Evolutionary conservation across 2,797 vertebrate genomes (phyloP).

Genomic region (Gobionotothen gibberifrons): DNA sequence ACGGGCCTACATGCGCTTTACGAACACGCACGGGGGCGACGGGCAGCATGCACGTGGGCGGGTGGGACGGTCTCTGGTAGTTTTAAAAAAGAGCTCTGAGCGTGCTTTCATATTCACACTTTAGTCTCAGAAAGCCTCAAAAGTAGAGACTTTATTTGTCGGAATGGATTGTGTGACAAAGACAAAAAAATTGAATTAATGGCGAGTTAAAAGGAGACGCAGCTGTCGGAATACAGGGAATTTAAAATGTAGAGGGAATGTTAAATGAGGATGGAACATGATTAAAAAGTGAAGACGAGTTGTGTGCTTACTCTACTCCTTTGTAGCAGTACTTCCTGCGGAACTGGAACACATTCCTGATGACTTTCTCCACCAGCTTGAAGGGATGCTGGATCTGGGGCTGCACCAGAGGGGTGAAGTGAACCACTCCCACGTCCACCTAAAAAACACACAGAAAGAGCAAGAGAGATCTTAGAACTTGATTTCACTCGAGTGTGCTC

Average conservation of each 20-base stretch:
- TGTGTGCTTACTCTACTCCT: conserved; percentile 88
- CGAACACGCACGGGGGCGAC: conserved; percentile 65
- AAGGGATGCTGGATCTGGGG: conserved; percentile 95
- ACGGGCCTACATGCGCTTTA: conserved; percentile 63
- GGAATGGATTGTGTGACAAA: background rate
- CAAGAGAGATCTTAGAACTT: conserved; percentile 22
- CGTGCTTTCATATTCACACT: conserved; percentile 29
- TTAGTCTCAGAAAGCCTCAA: conserved; percentile 28
- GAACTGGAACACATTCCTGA: conserved; percentile 92
- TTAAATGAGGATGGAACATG: conserved; percentile 38
- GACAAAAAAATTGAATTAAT: conserved; percentile 48
- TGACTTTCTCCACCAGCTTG: conserved; percentile 92
- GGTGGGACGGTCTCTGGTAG: conserved; percentile 39
- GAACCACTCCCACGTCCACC: conserved; percentile 95
- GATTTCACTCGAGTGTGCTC: conserved; percentile 10
- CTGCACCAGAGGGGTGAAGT: conserved; percentile 90
- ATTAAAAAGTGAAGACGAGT: conserved; percentile 48
- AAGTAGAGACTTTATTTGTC: conserved; percentile 22
- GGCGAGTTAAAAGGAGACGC: conserved; percentile 42
- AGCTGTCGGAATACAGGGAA: conserved; percentile 47
- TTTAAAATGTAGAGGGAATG: conserved; percentile 56
- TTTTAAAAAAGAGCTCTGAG: conserved; percentile 42
- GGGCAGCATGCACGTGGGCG: conserved; percentile 57
- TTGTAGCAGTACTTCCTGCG: conserved; percentile 92
- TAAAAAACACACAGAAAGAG: conserved; percentile 65